These are phyloP conservation scores for Paramormyrops kingsleyae DNA, from an alignment of 2,113 vertebrate genomes.

Conservation along the genomic window DNA sequence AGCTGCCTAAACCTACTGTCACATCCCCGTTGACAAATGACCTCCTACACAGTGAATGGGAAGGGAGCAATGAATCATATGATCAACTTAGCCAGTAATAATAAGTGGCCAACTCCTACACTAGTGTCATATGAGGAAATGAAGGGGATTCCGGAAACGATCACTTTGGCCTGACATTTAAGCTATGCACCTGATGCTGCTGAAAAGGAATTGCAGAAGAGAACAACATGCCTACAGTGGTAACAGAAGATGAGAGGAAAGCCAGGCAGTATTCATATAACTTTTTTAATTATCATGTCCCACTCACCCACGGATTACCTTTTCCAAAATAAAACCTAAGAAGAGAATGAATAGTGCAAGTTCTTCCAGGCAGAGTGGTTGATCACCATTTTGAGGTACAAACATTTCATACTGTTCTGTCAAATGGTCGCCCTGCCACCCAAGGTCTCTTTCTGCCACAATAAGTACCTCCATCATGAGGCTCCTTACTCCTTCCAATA, in stretches of 20 bases:
- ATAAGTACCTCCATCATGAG: background rate
- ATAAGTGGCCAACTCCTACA: too few relatives aligned
- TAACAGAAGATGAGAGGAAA: background rate
- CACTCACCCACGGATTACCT: background rate
- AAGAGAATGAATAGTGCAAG: background rate
- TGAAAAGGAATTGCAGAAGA: background rate
- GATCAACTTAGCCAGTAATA: too few relatives aligned
- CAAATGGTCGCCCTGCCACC: background rate
- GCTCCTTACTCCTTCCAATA: background rate
- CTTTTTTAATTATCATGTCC: background rate
- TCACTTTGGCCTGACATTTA: too few relatives aligned
- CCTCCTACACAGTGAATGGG: too few relatives aligned
- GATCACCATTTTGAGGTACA: conserved; percentile 26
- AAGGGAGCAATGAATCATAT: too few relatives aligned
- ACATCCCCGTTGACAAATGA: too few relatives aligned
- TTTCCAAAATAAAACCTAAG: background rate
- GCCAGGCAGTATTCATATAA: background rate
- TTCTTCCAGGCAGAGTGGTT: background rate
- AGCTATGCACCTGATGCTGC: background rate
- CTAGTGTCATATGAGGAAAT: too few relatives aligned
- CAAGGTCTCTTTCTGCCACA: background rate
- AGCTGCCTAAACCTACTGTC: too few relatives aligned
- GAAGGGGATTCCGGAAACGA: too few relatives aligned
- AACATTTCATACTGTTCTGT: conserved; percentile 20
- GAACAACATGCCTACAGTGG: background rate